These are phyloP conservation scores for Rhadina sibilatrix DNA, from an alignment of 2,113 vertebrate genomes.

Conservation along the genomic window DNA sequence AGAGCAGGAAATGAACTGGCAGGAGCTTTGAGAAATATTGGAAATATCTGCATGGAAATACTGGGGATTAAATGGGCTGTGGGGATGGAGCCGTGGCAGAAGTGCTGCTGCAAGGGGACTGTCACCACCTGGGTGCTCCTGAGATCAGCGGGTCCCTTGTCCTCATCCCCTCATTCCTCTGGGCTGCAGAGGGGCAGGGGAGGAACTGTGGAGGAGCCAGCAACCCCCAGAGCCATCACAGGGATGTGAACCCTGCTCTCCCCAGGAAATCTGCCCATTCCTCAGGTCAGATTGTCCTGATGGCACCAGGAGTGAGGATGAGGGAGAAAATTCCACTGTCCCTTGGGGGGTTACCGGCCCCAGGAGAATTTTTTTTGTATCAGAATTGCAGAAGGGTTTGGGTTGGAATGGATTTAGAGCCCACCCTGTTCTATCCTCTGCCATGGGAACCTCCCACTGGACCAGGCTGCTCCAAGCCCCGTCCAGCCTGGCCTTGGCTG, in stretches of 20 bases:
- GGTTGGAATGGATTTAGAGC: background rate
- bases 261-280: rapidly evolving
- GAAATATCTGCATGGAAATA: background rate
- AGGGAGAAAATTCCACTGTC: background rate
- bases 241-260: rapidly evolving
- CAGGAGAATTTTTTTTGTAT: rapidly evolving
- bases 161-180: rapidly evolving
- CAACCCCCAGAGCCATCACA: background rate
- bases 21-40: background rate
- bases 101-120: rapidly evolving
- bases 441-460: background rate
- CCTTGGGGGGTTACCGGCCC: background rate
- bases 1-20: background rate
- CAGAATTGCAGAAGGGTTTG: background rate
- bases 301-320: background rate
- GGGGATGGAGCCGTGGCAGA: background rate
- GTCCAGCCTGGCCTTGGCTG: rapidly evolving
- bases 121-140: rapidly evolving
- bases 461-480: background rate
- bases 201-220: background rate
- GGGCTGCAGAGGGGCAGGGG: background rate
- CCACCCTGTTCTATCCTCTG: background rate
- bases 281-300: background rate
- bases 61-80: background rate
- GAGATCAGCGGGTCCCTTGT: background rate